phyloP scores from a whole-genome alignment of 2,113 vertebrate species.

The Beaufortia kweichowensis region DNA sequence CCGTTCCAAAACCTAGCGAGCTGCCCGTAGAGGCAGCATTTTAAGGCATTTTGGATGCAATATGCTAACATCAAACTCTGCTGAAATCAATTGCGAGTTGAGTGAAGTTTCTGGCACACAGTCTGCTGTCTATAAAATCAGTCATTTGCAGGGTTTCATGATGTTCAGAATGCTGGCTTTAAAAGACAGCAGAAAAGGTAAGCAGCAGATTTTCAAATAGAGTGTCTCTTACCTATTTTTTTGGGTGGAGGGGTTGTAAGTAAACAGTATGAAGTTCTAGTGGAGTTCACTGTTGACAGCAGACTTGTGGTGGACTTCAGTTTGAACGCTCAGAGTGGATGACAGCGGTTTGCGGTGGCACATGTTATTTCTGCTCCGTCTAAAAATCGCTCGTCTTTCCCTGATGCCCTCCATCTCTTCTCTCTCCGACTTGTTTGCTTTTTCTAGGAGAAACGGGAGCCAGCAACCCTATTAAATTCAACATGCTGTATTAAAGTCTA shows the following conservation, averaged over 20 bases:
- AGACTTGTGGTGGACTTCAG: slow-evolving; percentile 40
- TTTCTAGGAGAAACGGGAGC: not conserved
- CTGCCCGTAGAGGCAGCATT: not conserved
- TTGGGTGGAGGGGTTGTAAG: slow-evolving; percentile 15
- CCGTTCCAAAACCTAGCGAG: too few species aligned
- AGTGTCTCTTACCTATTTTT: not conserved
- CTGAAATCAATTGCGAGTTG: not conserved
- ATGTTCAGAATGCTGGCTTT: not conserved
- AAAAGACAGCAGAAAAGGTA: not conserved
- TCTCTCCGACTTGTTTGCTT: slow-evolving; percentile 34
- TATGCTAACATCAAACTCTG: not conserved
- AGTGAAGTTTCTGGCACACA: not conserved
- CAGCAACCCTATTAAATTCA: slow-evolving; percentile 31
- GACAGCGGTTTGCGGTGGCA: slow-evolving; percentile 48
- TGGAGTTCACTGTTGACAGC: slow-evolving; percentile 24
- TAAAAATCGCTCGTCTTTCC: slow-evolving; percentile 32
- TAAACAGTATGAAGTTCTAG: slow-evolving; percentile 24
- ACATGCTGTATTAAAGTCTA: slow-evolving; percentile 15
- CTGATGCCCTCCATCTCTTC: slow-evolving; percentile 24
- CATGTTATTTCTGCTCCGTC: slow-evolving; percentile 49
- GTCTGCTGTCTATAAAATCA: not conserved
- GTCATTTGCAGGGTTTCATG: not conserved
- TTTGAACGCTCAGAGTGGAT: slow-evolving; percentile 36
- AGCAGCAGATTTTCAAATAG: not conserved
- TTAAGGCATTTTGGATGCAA: not conserved